Evolutionary conservation across 1,140 invertebrate genomes (phyloP).

Genomic region (Drosophila triauraria): DNA sequence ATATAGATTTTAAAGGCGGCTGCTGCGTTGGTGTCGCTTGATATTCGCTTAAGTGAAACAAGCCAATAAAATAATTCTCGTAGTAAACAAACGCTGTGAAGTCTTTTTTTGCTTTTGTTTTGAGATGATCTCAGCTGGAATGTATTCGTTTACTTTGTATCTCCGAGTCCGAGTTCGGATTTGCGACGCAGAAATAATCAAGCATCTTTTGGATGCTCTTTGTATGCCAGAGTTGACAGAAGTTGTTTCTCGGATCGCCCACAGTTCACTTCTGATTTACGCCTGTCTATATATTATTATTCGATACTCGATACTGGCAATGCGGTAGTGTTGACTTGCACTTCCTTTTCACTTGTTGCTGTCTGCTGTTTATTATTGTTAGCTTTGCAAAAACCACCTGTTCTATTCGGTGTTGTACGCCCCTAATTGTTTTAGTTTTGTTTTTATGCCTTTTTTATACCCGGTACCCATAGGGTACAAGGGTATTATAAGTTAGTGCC

Average conservation of each 20-base stretch:
- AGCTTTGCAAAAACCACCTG: conserved; percentile 36
- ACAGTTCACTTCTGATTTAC: conserved; percentile 30
- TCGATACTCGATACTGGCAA: conserved; percentile 23
- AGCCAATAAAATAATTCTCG: conserved; percentile 56
- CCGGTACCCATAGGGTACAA: too few species aligned
- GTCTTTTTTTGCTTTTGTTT: conserved; percentile 14
- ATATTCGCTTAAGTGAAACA: conserved; percentile 58
- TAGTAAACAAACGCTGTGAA: conserved; percentile 54
- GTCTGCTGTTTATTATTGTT: conserved; percentile 20
- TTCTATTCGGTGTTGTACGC: conserved; percentile 24
- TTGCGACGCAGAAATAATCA: conserved; percentile 58
- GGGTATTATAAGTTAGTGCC: too few species aligned
- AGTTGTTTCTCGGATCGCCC: conserved; percentile 41
- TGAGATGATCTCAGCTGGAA: conserved; percentile 69
- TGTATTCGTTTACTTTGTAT: conserved; percentile 35
- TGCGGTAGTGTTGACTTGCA: conserved; percentile 50
- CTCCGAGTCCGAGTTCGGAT: conserved; percentile 17
- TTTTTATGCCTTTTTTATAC: conserved; percentile 34
- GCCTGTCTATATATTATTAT: conserved; percentile 13
- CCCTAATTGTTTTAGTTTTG: conserved; percentile 49
- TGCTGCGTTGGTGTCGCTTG: conserved; percentile 65
- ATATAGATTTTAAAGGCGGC: conserved; percentile 63
- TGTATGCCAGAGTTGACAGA: conserved; percentile 46
- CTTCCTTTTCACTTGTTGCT: conserved; percentile 29
- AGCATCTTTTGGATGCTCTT: conserved; percentile 51